Percentiles rank a stretch among this genome's conserved stretches.
phyloP scores from a whole-genome alignment of 2,888 invertebrate species.

The Aricia artaxerxes region DNA sequence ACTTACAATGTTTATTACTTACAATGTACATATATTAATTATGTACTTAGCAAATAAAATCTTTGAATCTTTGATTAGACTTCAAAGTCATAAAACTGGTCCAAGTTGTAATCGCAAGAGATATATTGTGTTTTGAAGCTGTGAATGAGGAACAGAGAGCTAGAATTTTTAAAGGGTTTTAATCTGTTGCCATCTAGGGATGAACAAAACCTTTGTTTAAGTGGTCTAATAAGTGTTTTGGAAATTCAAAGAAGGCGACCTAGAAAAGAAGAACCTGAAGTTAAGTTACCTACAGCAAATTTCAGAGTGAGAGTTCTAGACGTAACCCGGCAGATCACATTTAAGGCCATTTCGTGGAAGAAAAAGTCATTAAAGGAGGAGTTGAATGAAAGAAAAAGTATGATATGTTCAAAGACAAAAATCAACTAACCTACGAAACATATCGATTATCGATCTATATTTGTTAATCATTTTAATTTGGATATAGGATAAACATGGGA shows the following conservation, averaged over 20 bases:
- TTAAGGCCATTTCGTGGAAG: slow-evolving; percentile 42
- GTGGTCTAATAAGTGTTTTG: slow-evolving; percentile 35
- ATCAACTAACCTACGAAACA: not conserved
- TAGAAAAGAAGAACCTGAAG: slow-evolving; percentile 34
- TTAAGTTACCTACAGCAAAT: slow-evolving; percentile 35
- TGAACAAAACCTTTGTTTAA: slow-evolving; percentile 33
- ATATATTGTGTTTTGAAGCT: too few species aligned
- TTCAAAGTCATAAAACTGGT: slow-evolving; percentile 29
- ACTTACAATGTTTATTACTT: too few species aligned
- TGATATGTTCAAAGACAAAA: not conserved
- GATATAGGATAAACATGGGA: not conserved
- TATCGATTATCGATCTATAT: slow-evolving; percentile 4
- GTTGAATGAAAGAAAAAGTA: not conserved
- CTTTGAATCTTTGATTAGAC: not conserved
- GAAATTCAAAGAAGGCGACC: slow-evolving; percentile 38
- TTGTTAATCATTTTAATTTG: not conserved
- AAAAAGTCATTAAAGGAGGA: slow-evolving; percentile 38
- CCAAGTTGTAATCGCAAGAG: slow-evolving; percentile 1
- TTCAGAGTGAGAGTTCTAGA: slow-evolving; percentile 35
- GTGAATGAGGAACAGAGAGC: slow-evolving; percentile 33
- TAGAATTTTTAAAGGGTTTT: slow-evolving; percentile 35
- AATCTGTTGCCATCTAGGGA: slow-evolving; percentile 35
- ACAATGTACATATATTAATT: too few species aligned
- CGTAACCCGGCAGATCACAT: slow-evolving; percentile 38
- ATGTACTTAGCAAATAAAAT: too few species aligned